Evolutionary conservation across 2,888 invertebrate genomes (phyloP).

Genomic region (Agrochola lota): DNA sequence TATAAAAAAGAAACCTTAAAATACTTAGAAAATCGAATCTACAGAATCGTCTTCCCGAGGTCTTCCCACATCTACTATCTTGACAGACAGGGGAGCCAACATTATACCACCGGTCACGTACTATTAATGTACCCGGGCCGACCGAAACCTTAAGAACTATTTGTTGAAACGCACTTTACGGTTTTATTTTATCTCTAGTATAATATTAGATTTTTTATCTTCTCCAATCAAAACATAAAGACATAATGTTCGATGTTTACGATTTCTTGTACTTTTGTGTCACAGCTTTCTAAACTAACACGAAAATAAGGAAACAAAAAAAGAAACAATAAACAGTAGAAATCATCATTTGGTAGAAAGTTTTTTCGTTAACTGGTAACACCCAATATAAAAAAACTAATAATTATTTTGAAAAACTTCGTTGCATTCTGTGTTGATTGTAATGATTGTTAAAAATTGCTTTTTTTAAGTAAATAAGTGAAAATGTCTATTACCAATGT

Average conservation of each 20-base stretch:
- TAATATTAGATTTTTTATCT: too few relatives aligned
- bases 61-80: too few relatives aligned
- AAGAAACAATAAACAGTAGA: background rate
- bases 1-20: too few relatives aligned
- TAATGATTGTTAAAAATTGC: conserved; percentile 17
- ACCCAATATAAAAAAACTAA: conserved; percentile 10
- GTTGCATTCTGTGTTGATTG: conserved; percentile 20
- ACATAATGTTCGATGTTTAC: background rate
- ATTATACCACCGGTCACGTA: too few relatives aligned
- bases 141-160: background rate
- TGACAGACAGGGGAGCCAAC: background rate
- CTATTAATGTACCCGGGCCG: too few relatives aligned
- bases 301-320: background rate
- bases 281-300: background rate
- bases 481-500: conserved; percentile 53
- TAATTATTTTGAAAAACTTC: conserved; percentile 36
- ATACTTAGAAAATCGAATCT: too few relatives aligned
- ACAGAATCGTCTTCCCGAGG: too few relatives aligned
- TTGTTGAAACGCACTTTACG: background rate
- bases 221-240: too few relatives aligned
- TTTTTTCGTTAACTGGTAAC: conserved; percentile 7
- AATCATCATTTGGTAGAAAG: background rate
- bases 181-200: background rate
- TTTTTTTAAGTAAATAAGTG: conserved; percentile 3
- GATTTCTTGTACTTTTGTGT: too few relatives aligned